Conservation (phyloP, 2,888 invertebrate species). For the Xylota segnis region DNA sequence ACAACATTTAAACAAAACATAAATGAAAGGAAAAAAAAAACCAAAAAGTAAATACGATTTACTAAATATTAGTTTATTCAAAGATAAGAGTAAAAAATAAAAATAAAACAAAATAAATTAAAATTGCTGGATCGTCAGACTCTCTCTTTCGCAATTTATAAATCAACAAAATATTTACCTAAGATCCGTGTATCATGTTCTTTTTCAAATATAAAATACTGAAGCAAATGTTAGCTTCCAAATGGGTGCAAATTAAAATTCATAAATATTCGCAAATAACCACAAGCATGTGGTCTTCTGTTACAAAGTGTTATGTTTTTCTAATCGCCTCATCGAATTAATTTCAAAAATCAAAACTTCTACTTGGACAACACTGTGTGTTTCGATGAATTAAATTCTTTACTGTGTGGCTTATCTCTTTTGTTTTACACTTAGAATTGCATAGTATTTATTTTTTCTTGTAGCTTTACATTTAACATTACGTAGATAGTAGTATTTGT, state of each 20-base stretch:
- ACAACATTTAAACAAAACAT: conserved; percentile 2
- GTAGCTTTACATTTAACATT: conserved; percentile 54
- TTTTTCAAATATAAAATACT: conserved; percentile 2
- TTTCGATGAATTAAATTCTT: conserved; percentile 39
- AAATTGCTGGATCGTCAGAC: conserved; percentile 44
- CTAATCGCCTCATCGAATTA: conserved; percentile 7
- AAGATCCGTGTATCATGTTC: not conserved
- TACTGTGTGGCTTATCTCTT: conserved; percentile 20
- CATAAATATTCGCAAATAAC: conserved; percentile 38
- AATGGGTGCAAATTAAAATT: conserved; percentile 3
- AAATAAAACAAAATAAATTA: conserved; percentile 57
- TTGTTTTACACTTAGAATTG: conserved; percentile 24
- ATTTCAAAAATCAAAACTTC: conserved; percentile 8
- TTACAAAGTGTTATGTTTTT: conserved; percentile 40
- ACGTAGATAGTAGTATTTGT: conserved; percentile 18
- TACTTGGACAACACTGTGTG: conserved; percentile 29
- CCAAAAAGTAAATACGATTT: conserved; percentile 25
- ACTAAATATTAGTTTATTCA: conserved; percentile 74
- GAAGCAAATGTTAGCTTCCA: conserved; percentile 16
- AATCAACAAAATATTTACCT: conserved; percentile 4
- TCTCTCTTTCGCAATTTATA: conserved; percentile 6
- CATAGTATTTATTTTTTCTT: conserved; percentile 8
- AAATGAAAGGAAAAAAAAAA: conserved; percentile 27
- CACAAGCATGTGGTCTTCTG: conserved; percentile 11
- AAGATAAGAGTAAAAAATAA: conserved; percentile 37